Evolutionary conservation across 2,113 vertebrate genomes (phyloP).

Genomic region (Noturus placidus): DNA sequence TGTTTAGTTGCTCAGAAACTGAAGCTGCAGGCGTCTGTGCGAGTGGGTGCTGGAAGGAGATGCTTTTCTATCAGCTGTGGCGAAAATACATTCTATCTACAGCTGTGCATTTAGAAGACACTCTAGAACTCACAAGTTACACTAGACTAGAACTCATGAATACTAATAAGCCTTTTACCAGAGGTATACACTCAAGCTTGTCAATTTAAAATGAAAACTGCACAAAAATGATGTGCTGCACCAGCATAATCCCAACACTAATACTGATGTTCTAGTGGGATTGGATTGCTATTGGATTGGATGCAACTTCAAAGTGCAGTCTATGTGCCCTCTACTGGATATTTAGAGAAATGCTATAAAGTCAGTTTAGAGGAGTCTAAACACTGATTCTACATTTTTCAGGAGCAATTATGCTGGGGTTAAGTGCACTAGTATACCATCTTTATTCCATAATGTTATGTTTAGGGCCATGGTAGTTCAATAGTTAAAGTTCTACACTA

Average conservation of each 20-base stretch:
- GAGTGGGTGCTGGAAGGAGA: not conserved
- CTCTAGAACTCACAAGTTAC: too few species aligned
- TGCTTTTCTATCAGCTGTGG: not conserved
- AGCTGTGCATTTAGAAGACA: not conserved
- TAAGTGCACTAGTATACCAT: not conserved
- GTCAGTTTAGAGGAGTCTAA: not conserved
- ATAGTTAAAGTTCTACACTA: not conserved
- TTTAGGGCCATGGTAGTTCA: not conserved
- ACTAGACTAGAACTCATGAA: too few species aligned
- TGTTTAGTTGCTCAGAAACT: constrained; percentile 24
- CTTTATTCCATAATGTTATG: not conserved
- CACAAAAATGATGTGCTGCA: not conserved
- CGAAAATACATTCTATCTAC: not conserved
- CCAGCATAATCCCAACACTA: not conserved
- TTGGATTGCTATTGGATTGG: not conserved
- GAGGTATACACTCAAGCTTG: not conserved
- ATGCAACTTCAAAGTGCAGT: not conserved
- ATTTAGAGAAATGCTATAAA: not conserved
- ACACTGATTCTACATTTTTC: not conserved
- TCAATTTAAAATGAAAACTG: constrained; percentile 20
- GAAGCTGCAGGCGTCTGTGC: not conserved
- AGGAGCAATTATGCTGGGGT: not conserved
- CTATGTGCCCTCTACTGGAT: constrained; percentile 13
- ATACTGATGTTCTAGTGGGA: not conserved
- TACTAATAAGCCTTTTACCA: not conserved